Base-by-base conservation (phyloP, 2,797 vertebrate genomes). In the Amphiprion clarkii region DNA sequence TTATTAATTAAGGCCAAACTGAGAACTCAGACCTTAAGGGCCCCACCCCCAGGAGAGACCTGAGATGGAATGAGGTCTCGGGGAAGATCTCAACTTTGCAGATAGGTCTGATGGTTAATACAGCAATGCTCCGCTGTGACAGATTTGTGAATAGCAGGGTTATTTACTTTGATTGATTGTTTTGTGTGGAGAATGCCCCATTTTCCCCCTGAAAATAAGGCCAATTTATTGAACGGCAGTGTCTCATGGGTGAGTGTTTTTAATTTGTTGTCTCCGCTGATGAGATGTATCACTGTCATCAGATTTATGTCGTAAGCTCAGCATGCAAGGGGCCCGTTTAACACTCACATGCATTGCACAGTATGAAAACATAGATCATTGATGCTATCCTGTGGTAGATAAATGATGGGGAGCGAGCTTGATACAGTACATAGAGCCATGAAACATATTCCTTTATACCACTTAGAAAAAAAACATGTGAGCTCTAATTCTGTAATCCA, bases 1-100 rank as follows among this genome's bases (percentile, higher is more conserved):
- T 79, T 94, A 92, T 93, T 94, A 94, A 95, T 95, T 94, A 94
- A 91, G 75, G 71, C 78, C 65, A 69, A 88, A 61, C 68, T 61
- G 70, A 74, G 80, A 70, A 88, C 76, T 71, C 46, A 88, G 85
- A 88, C 80, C 86, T 78, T 16, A 13, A 74, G 29, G 33, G 27
- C 71, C 81, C 73, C 49, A 13, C 64, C 76, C 83, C 87, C 84
- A 70, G 56, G 56, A 74, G 79, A 82, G 76, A 89, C 68, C 69
- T 44, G 57, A 81, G 87, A 82, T 74, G 63, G 78, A 92, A 93
- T 89, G 81, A 93, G 86, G 80, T 91, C 78, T 88, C 46, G 17
- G 67, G 44, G 83, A 90, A 71, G 84, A 90, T 86, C 81, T 87
- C 59, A 48, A 75, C 85, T 76, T 58, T 81, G 78, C 82, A 60